These are phyloP conservation scores for Apodemia duryi DNA, from an alignment of 2,888 invertebrate species.

Conservation along the genomic window DNA sequence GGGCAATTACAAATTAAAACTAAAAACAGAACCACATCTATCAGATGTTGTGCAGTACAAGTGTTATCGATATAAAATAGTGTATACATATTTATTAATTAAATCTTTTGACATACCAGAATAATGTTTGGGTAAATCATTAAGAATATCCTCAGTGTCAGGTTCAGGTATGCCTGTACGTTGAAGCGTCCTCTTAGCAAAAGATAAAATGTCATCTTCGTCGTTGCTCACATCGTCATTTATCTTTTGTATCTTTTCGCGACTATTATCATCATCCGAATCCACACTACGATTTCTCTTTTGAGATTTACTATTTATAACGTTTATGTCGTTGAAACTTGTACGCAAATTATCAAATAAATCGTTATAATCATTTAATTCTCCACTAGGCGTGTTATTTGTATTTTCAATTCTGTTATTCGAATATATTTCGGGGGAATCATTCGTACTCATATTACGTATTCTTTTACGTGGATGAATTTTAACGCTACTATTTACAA, in stretches of 20 bases:
- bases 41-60: no score
- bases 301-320: conserved; percentile 34
- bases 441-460: conserved; percentile 53
- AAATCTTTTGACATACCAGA: conserved; percentile 46
- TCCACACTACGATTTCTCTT: conserved; percentile 59
- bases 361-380: conserved; percentile 49
- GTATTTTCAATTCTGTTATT: conserved; percentile 21
- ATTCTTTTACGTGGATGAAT: conserved; percentile 42
- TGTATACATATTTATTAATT: not conserved
- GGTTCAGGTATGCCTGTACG: conserved; percentile 60
- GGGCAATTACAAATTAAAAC: no score
- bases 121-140: conserved; percentile 42
- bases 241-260: conserved; percentile 58
- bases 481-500: conserved; percentile 9
- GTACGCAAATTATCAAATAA: conserved; percentile 64
- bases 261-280: conserved; percentile 45
- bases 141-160: conserved; percentile 61
- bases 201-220: conserved; percentile 62
- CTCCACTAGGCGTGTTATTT: conserved; percentile 24
- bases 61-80: not conserved
- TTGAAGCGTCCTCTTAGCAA: conserved; percentile 65
- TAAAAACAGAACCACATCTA: no score
- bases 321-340: conserved; percentile 44
- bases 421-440: conserved; percentile 25
- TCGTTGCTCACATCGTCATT: conserved; percentile 42